phyloP scores from a whole-genome alignment of 2,113 vertebrate genomes.

The Vidua chalybeata region DNA sequence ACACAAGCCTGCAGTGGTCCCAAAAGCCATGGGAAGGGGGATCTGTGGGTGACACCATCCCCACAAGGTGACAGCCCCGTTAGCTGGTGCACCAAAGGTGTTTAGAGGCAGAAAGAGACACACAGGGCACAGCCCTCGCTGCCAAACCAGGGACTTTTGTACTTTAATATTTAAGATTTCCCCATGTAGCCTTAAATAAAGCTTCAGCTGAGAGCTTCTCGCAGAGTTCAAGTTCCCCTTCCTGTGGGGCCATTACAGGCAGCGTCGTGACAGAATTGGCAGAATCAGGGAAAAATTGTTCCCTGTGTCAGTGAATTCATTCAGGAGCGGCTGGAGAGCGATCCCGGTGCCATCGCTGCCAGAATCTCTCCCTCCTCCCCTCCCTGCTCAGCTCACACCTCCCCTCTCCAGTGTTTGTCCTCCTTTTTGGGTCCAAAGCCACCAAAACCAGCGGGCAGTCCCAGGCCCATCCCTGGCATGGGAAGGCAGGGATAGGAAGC shows the following conservation, averaged over 20 bases:
- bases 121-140: background rate
- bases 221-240: constrained; percentile 22
- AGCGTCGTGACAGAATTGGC: background rate
- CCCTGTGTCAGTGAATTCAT: constrained; percentile 29
- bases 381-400: background rate
- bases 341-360: rapidly evolving
- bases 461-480: background rate
- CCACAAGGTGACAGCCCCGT: background rate
- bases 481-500: background rate
- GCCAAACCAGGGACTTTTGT: background rate
- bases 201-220: background rate
- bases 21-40: background rate
- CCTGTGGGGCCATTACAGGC: background rate
- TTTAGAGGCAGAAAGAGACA: background rate
- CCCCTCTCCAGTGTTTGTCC: background rate
- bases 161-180: background rate
- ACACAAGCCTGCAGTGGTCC: background rate
- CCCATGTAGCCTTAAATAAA: constrained; percentile 18
- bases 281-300: constrained; percentile 42
- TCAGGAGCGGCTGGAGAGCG: background rate
- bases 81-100: background rate
- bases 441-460: background rate
- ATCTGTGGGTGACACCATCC: background rate
- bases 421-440: background rate
- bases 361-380: background rate